Base-by-base conservation (phyloP, 1,140 invertebrate species). In the Drosophila pectinifera region DNA sequence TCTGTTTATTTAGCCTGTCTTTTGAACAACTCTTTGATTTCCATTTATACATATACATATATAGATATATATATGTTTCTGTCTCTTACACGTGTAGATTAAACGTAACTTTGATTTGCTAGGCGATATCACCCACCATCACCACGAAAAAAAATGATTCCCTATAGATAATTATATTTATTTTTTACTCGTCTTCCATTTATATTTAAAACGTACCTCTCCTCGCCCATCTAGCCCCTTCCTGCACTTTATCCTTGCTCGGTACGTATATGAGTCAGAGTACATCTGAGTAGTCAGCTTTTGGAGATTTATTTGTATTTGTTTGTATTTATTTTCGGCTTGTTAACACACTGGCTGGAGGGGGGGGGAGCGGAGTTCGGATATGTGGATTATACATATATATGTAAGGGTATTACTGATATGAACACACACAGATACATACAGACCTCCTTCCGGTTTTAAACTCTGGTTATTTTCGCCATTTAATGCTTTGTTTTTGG, bases 21-120 rank as follows among this genome's bases (percentile, higher is more conserved):
- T 28, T 45, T 54, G 16, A 73, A 74, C 70, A 65, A 72, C 39
- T 28, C 28, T 54, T 24, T 45, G n/a, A 10, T 46, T 46, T 46
- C 14, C 31, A 34, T 45, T 42, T 51, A 26, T 63, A 28, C 39
- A 31, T 63, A 39, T 80, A 49, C 57, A 51, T 53, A 16, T 43
- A 11, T 38, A 20, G 55, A 36, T 48, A 45, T 64, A 46, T 61
- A 49, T 48, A 45, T 51, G 56, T 59, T 59, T 77, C 51, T 64
- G 43, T 43, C n/a, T 13, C 58, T 72, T 48, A 58, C 39, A 51
- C 31, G 18, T 67, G 34, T 67, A 67, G 53, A 53, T 73, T 74
- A 76, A 76, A 59, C 63, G 58, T 86, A 83, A 63, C 63, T 79
- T 83, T 83, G 76, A 88, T 86, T 88, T 86, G 74, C 83, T 73